Conservation (phyloP, 2,797 vertebrate species). For the Simalia tracyae region DNA sequence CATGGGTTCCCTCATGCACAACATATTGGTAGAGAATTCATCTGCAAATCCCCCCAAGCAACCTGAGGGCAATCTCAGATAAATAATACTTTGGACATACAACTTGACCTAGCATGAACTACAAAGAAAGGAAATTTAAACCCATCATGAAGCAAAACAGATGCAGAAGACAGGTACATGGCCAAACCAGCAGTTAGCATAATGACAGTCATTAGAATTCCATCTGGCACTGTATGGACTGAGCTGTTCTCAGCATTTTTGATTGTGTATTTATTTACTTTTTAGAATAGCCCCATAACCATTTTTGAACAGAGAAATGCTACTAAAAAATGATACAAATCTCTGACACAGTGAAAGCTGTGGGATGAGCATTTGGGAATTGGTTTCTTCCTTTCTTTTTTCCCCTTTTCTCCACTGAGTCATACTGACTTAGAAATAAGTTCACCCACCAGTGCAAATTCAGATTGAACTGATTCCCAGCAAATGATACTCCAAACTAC, state of each 20-base stretch:
- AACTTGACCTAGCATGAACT: conserved; percentile 17
- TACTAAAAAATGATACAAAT: background rate
- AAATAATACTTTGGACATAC: accelerated
- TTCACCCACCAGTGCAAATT: background rate
- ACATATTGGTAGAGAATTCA: conserved; percentile 1
- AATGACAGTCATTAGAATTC: conserved; percentile 5
- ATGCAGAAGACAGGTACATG: background rate
- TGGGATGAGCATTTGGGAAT: background rate
- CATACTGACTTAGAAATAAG: background rate
- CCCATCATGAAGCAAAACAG: background rate
- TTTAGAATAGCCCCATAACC: background rate
- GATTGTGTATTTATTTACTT: background rate
- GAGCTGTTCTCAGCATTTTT: background rate
- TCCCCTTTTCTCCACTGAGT: too few relatives aligned
- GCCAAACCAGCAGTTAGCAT: background rate
- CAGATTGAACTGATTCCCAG: background rate
- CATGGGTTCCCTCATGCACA: background rate
- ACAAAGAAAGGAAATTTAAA: conserved; percentile 11
- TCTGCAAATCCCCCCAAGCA: background rate
- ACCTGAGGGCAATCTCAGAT: background rate
- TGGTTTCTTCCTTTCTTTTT: background rate
- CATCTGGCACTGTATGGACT: background rate
- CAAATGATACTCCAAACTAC: background rate
- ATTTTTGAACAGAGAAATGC: background rate
- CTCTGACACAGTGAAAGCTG: background rate